Evolutionary conservation across 2,113 vertebrate species (phyloP).

Genomic region (Hylia prasina): DNA sequence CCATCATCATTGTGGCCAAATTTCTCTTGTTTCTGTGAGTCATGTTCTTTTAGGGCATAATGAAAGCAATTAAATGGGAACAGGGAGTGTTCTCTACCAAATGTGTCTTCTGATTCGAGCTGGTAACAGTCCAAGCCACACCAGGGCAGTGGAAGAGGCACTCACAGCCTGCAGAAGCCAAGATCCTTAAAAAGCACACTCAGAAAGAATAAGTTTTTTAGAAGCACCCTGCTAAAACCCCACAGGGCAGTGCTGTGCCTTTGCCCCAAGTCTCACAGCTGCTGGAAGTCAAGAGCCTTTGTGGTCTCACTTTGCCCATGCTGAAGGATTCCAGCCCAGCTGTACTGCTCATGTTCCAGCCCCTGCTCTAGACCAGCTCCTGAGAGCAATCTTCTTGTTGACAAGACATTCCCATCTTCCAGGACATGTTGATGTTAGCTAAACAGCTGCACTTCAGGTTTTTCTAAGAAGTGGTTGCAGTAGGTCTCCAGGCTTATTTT

Average conservation of each 20-base stretch:
- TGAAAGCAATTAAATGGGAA: background rate
- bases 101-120: accelerated
- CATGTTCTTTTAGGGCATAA: background rate
- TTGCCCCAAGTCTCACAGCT: background rate
- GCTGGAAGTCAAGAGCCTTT: background rate
- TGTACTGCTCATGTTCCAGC: background rate
- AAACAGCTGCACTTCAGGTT: background rate
- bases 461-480: background rate
- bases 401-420: background rate
- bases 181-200: background rate
- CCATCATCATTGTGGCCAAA: background rate
- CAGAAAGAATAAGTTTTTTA: background rate
- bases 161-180: accelerated
- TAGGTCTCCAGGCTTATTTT: background rate
- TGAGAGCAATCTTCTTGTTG: background rate
- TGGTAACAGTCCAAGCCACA: background rate
- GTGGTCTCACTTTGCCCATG: background rate
- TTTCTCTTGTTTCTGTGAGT: background rate
- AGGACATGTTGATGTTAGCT: accelerated
- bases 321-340: background rate
- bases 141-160: accelerated
- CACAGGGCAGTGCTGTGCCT: background rate
- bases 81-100: background rate
- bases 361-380: background rate
- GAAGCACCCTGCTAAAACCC: background rate